Percentiles rank a stretch among this genome's conserved stretches.
phyloP scores from a whole-genome alignment of 2,113 vertebrate species.

The Silurus asotus region DNA sequence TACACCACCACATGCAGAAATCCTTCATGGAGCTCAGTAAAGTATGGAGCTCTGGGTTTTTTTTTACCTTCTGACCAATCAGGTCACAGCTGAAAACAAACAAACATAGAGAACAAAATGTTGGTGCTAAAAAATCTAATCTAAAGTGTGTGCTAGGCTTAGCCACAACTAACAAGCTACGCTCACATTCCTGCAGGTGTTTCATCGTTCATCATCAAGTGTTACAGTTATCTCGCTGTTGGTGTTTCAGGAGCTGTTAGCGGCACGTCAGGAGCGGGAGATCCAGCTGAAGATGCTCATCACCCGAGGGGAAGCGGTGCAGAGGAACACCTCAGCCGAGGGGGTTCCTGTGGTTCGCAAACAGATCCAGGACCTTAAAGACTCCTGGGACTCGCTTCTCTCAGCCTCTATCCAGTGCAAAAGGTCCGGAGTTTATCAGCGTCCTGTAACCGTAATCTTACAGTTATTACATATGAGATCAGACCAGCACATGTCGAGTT shows the following conservation, averaged over 20 bases:
- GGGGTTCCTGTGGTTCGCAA: constrained; percentile 83
- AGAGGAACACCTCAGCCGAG: constrained; percentile 89
- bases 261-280: constrained; percentile 90
- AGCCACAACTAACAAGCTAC: neutral
- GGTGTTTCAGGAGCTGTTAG: constrained; percentile 77
- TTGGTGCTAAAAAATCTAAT: neutral
- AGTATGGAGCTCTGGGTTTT: neutral
- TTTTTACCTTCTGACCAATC: neutral
- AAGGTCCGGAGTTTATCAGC: constrained; percentile 73
- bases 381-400: constrained; percentile 86
- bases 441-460: neutral
- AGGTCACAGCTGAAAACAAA: neutral
- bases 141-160: neutral
- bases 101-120: neutral
- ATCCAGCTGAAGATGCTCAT: constrained; percentile 93
- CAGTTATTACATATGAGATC: neutral
- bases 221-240: neutral
- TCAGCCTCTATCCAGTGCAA: constrained; percentile 91
- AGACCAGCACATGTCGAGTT: neutral
- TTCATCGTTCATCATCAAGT: neutral
- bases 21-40: no score
- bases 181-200: neutral
- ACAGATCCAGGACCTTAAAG: constrained; percentile 88
- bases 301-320: constrained; percentile 88
- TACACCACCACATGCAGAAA: no score